Conservation (phyloP, 2,113 vertebrate species). For the Rhinoderma darwinii region DNA sequence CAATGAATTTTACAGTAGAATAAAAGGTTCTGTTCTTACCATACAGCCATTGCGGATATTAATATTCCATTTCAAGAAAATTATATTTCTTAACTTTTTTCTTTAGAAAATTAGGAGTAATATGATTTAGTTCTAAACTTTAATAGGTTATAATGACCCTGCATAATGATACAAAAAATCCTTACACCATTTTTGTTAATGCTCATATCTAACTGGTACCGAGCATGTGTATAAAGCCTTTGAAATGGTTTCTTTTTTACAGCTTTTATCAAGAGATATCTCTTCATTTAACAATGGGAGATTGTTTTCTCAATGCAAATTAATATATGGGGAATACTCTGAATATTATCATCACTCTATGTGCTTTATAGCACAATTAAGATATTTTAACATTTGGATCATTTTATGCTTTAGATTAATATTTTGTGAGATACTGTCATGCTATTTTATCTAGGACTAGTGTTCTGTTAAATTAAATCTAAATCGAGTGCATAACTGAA, state of each 20-base stretch:
- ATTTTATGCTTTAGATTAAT: conserved; percentile 52
- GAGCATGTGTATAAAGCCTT: neutral
- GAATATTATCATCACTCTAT: conserved; percentile 31
- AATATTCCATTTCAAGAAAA: too few relatives aligned
- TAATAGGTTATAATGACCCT: neutral
- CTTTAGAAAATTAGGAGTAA: neutral
- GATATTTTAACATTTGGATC: conserved; percentile 54
- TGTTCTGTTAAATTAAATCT: conserved; percentile 56
- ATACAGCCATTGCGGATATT: too few relatives aligned
- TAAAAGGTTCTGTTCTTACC: too few relatives aligned
- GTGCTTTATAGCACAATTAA: conserved; percentile 48
- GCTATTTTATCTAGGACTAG: conserved; percentile 53
- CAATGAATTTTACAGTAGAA: too few relatives aligned
- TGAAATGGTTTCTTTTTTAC: neutral
- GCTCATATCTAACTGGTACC: neutral
- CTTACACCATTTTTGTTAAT: neutral
- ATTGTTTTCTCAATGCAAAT: conserved; percentile 5
- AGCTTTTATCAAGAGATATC: neutral
- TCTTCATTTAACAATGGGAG: conserved; percentile 19
- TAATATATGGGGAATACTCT: conserved; percentile 34
- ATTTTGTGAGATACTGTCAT: conserved; percentile 52
- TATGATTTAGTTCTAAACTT: neutral
- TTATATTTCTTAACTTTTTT: too few relatives aligned
- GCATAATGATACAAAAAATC: neutral
- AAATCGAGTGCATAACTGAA: conserved; percentile 55